These are phyloP conservation scores for Chymomyza procnemis DNA, from an alignment of 2,888 invertebrate genomes.

Conservation along the genomic window DNA sequence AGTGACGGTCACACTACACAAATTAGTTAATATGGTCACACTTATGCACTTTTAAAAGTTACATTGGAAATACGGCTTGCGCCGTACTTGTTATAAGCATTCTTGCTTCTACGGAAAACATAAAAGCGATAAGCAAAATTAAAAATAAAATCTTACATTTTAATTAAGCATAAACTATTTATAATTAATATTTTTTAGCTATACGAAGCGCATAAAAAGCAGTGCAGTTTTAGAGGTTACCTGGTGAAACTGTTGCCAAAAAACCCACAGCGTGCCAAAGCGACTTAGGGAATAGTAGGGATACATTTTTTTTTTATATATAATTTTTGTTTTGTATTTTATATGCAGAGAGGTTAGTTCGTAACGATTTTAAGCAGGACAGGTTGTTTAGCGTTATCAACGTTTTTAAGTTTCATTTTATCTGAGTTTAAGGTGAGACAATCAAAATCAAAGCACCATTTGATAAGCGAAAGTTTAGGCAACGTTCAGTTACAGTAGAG, in stretches of 20 bases:
- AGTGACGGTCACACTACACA: not conserved
- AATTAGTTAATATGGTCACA: not conserved
- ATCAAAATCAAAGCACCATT: conserved; percentile 61
- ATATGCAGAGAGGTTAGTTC: not conserved
- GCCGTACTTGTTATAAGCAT: conserved; percentile 10
- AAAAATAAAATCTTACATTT: conserved; percentile 20
- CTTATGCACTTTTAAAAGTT: conserved; percentile 12
- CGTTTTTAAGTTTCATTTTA: conserved; percentile 11
- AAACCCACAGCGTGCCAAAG: conserved; percentile 84
- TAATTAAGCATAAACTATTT: conserved; percentile 45
- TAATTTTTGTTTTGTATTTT: conserved; percentile 14
- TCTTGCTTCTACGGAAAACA: conserved; percentile 34
- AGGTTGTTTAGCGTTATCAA: conserved; percentile 8
- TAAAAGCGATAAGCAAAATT: conserved; percentile 45
- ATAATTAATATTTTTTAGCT: conserved; percentile 29
- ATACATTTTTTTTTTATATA: conserved; percentile 12
- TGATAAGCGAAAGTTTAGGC: conserved; percentile 43
- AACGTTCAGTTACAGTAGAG: conserved; percentile 57
- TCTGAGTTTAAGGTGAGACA: conserved; percentile 22
- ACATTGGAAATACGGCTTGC: conserved; percentile 23
- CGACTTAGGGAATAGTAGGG: conserved; percentile 74
- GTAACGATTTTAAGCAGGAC: conserved; percentile 24
- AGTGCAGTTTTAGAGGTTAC: conserved; percentile 83
- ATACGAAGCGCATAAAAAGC: conserved; percentile 76
- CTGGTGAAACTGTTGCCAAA: conserved; percentile 81